These are phyloP conservation scores for Aplodontia rufa DNA, from an alignment of 2,113 vertebrate genomes.

Conservation along the genomic window DNA sequence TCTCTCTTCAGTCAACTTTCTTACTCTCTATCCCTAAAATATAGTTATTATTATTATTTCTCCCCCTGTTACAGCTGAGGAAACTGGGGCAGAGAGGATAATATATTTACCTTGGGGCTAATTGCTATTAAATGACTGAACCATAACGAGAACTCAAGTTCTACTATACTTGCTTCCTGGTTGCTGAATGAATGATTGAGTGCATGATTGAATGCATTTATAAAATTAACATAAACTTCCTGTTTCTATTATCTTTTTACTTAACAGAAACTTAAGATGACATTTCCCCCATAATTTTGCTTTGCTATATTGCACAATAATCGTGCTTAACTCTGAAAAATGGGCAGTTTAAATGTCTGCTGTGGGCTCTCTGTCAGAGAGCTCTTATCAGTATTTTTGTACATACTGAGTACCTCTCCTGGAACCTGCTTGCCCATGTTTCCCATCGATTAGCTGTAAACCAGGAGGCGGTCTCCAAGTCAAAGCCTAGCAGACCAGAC, in stretches of 20 bases:
- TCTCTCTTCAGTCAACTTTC: not conserved
- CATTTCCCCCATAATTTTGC: constrained; percentile 1
- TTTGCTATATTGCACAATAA: constrained; percentile 72
- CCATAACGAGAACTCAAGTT: constrained; percentile 10
- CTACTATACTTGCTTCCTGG: not conserved
- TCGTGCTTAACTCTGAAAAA: constrained; percentile 79
- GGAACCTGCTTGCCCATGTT: constrained; percentile 79
- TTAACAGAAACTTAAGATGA: constrained; percentile 15
- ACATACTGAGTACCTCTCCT: constrained; percentile 70
- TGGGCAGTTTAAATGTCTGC: constrained; percentile 80
- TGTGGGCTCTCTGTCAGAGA: constrained; percentile 73
- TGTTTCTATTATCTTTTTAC: constrained; percentile 30
- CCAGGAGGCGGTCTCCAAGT: constrained; percentile 73
- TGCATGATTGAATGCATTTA: not conserved
- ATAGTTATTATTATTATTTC: not conserved
- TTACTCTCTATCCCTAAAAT: not conserved
- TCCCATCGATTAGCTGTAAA: constrained; percentile 77
- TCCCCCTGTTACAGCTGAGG: not conserved
- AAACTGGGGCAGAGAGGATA: not conserved
- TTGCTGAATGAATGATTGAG: constrained; percentile 28
- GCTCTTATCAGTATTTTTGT: constrained; percentile 70
- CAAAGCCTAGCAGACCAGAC: constrained; percentile 74
- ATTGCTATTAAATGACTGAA: constrained; percentile 28
- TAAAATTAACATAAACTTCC: constrained; percentile 23
- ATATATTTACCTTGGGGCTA: not conserved